These are phyloP conservation scores for Apis florea DNA, from an alignment of 1,140 invertebrate species.

Conservation along the genomic window DNA sequence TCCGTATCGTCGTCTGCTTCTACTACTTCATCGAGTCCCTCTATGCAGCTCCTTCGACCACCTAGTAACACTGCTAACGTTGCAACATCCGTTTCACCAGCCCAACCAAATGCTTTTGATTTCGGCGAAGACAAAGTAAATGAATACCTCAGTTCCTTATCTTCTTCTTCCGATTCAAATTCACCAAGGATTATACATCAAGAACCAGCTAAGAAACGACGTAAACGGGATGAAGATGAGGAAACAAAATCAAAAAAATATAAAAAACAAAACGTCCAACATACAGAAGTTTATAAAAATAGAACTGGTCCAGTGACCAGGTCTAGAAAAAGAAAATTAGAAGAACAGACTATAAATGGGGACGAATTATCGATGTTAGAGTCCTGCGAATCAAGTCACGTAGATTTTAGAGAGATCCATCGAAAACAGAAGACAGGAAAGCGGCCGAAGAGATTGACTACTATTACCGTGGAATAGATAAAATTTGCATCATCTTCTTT, in stretches of 20 bases:
- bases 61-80: slow-evolving; percentile 60
- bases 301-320: slow-evolving; percentile 69
- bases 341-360: slow-evolving; percentile 52
- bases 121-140: slow-evolving; percentile 81
- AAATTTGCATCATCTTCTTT: slow-evolving; percentile 43
- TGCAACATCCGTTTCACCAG: slow-evolving; percentile 53
- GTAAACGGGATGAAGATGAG: slow-evolving; percentile 37
- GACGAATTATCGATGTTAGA: slow-evolving; percentile 37
- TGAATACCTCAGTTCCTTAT: slow-evolving; percentile 81
- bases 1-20: slow-evolving; percentile 77
- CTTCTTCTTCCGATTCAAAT: slow-evolving; percentile 76
- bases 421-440: slow-evolving; percentile 71
- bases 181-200: slow-evolving; percentile 60
- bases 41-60: slow-evolving; percentile 59
- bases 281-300: neutral
- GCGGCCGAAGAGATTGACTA: slow-evolving; percentile 66
- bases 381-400: slow-evolving; percentile 16
- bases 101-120: slow-evolving; percentile 79
- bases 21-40: slow-evolving; percentile 70
- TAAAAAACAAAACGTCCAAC: slow-evolving; percentile 2
- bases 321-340: slow-evolving; percentile 70
- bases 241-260: slow-evolving; percentile 23
- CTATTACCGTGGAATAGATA: slow-evolving; percentile 66
- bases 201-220: slow-evolving; percentile 33
- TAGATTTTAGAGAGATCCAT: slow-evolving; percentile 58